phyloP scores from a whole-genome alignment of 2,888 invertebrate genomes.

The Metopia argyrocephala region DNA sequence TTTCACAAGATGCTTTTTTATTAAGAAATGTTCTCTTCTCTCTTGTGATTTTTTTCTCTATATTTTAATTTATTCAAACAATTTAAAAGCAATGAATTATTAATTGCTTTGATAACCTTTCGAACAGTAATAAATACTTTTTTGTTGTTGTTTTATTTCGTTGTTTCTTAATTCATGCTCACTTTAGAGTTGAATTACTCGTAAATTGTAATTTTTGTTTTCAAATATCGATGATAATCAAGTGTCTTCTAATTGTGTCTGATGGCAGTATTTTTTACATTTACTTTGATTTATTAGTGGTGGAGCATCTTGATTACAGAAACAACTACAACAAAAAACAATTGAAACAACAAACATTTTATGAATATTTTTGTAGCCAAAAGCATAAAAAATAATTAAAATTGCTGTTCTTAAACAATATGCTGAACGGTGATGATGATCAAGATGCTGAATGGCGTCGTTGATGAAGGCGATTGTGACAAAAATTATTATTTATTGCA shows the following conservation, averaged over 20 bases:
- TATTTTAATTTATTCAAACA: slow-evolving; percentile 26
- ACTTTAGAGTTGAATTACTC: neutral
- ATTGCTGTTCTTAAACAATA: neutral
- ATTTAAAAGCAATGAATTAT: slow-evolving; percentile 35
- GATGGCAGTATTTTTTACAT: slow-evolving; percentile 17
- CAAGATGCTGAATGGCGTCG: neutral
- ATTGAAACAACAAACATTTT: neutral
- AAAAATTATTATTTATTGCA: slow-evolving; percentile 53
- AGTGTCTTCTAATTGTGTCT: slow-evolving; percentile 30
- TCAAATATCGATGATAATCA: neutral
- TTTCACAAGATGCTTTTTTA: neutral
- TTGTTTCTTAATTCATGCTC: neutral
- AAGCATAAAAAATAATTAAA: slow-evolving; percentile 1
- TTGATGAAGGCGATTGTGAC: slow-evolving; percentile 31
- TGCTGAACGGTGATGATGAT: too few relatives aligned
- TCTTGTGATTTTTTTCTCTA: neutral
- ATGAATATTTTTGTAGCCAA: neutral
- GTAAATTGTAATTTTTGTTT: neutral
- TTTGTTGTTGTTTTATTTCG: slow-evolving; percentile 1
- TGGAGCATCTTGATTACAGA: neutral
- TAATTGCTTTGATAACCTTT: slow-evolving; percentile 61
- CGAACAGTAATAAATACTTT: slow-evolving; percentile 11
- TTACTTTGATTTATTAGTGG: slow-evolving; percentile 53
- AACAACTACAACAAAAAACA: neutral
- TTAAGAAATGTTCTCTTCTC: neutral